These are phyloP conservation scores for Argyresthia albistria DNA, from an alignment of 2,888 invertebrate species.

Conservation along the genomic window DNA sequence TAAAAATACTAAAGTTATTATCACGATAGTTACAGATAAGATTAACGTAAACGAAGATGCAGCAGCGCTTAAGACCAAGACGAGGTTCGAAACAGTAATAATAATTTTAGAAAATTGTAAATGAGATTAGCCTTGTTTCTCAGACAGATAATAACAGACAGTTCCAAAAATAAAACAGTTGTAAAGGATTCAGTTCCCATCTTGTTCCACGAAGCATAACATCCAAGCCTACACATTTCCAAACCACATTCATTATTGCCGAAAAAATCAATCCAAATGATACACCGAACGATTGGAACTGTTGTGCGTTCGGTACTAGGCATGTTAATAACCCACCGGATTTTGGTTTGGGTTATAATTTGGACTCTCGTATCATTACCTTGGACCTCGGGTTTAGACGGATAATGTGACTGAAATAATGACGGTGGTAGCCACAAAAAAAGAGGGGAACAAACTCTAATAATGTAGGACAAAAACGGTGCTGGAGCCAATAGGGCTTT, in stretches of 20 bases:
- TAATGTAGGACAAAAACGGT: conserved; percentile 4
- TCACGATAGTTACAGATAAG: conserved; percentile 3
- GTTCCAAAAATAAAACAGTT: background rate
- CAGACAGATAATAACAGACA: too few species aligned
- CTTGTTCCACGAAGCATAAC: conserved; percentile 14
- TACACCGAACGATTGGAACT: conserved; percentile 23
- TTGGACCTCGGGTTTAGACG: conserved; percentile 35
- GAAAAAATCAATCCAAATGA: conserved; percentile 28
- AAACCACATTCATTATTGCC: conserved; percentile 6
- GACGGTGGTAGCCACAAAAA: conserved; percentile 16
- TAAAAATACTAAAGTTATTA: conserved; percentile 2
- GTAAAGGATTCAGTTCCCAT: background rate
- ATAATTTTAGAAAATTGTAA: too few species aligned
- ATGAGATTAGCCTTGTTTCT: background rate
- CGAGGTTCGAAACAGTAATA: too few species aligned
- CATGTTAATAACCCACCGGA: conserved; percentile 57
- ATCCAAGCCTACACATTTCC: conserved; percentile 10
- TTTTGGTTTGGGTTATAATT: conserved; percentile 49
- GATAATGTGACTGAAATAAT: conserved; percentile 53
- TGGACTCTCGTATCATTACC: conserved; percentile 58
- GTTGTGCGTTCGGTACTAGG: conserved; percentile 27
- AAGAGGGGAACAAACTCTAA: conserved; percentile 24
- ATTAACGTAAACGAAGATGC: background rate
- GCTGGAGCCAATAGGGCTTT: background rate
- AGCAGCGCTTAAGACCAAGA: too few species aligned